Conservation (phyloP, 1,140 invertebrate species). For the Ooceraea biroi region DNA sequence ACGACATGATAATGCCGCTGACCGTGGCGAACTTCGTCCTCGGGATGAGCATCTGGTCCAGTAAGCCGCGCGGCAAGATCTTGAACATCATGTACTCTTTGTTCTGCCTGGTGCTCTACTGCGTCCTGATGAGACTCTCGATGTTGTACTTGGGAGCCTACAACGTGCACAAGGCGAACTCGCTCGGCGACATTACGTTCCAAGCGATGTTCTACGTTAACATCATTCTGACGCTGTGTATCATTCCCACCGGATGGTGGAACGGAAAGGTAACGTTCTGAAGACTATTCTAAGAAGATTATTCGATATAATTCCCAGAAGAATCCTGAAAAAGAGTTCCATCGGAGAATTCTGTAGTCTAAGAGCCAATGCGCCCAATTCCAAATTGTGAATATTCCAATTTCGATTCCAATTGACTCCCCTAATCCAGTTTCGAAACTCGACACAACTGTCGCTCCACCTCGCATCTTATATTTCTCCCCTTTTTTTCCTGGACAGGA, state of each 20-base stretch:
- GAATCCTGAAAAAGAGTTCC: too few relatives aligned
- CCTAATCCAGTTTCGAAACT: background rate
- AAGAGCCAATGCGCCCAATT: background rate
- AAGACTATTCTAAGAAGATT: background rate
- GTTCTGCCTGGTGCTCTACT: background rate
- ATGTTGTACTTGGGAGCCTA: background rate
- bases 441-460: background rate
- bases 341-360: background rate
- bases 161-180: background rate
- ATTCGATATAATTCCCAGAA: background rate
- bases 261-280: conserved; percentile 43
- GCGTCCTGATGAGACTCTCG: background rate
- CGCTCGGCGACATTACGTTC: conserved; percentile 8
- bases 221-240: conserved; percentile 41
- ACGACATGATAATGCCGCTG: conserved; percentile 15
- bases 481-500: background rate
- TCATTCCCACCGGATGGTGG: conserved; percentile 52
- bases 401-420: background rate
- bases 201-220: conserved; percentile 43
- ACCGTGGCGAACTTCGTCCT: background rate
- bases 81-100: conserved; percentile 13
- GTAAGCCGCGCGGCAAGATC: background rate
- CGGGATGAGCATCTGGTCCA: conserved; percentile 26
- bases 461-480: background rate
- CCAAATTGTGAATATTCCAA: background rate